Evolutionary conservation across 1,140 invertebrate genomes (phyloP).

Genomic region (Drosophila saltans): DNA sequence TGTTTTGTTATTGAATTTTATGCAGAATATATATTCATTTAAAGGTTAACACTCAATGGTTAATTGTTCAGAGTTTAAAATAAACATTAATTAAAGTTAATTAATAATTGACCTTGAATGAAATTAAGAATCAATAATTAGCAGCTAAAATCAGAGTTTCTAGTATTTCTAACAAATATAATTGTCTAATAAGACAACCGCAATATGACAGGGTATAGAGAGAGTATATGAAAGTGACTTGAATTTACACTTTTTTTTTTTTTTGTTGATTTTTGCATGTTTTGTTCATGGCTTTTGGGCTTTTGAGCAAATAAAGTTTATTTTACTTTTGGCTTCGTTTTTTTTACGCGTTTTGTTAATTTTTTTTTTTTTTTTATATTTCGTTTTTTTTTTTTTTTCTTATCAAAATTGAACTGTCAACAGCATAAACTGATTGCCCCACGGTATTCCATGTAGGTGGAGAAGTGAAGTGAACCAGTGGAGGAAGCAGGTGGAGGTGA

Average conservation of each 20-base stretch:
- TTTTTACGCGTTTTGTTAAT: not conserved
- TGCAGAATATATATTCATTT: too few relatives aligned
- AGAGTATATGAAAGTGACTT: not conserved
- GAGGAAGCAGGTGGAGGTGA: not conserved
- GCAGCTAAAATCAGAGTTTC: too few relatives aligned
- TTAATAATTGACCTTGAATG: too few relatives aligned
- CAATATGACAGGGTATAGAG: not conserved
- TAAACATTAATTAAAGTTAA: too few relatives aligned
- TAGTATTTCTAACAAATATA: too few relatives aligned
- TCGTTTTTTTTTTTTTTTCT: not conserved
- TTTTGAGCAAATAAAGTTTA: constrained; percentile 16
- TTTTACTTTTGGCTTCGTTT: not conserved
- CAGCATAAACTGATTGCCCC: constrained; percentile 61
- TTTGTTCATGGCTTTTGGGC: constrained; percentile 13
- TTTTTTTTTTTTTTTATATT: not conserved
- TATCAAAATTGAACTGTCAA: constrained; percentile 69
- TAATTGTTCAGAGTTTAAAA: too few relatives aligned
- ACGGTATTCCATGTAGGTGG: constrained; percentile 41
- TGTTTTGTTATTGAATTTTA: too few relatives aligned
- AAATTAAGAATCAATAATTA: too few relatives aligned
- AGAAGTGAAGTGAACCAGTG: constrained; percentile 1
- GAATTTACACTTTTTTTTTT: not conserved
- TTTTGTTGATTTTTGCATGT: not conserved
- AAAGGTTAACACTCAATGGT: too few relatives aligned
- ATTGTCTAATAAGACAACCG: not conserved